Conservation (phyloP, 2,888 invertebrate species). For the Perdita meconis region DNA sequence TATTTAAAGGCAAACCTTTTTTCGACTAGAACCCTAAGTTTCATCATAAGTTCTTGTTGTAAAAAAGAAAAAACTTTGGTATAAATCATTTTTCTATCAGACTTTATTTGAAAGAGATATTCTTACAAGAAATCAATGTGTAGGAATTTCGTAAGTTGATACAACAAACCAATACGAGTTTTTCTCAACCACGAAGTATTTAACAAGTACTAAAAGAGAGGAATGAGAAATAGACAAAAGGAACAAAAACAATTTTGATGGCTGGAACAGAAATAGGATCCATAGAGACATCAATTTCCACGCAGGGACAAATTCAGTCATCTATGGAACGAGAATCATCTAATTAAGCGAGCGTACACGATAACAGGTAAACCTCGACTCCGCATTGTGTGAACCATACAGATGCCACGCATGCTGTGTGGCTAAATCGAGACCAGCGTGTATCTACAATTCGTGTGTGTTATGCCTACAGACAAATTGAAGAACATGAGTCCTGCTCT, state of each 20-base stretch:
- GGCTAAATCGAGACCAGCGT: slow-evolving; percentile 26
- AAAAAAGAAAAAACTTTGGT: no score
- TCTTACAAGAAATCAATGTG: no score
- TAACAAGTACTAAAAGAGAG: not conserved
- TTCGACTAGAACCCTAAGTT: no score
- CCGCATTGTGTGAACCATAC: slow-evolving; percentile 58
- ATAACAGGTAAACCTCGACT: slow-evolving; percentile 60
- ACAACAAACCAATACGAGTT: no score
- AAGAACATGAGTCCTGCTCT: not conserved
- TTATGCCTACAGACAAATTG: not conserved
- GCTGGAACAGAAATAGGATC: no score
- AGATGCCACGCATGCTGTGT: slow-evolving; percentile 39
- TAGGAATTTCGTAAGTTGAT: no score
- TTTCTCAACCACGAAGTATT: no score
- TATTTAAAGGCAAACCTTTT: no score
- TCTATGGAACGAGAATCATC: slow-evolving; percentile 29
- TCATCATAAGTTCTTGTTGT: no score
- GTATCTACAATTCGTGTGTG: not conserved
- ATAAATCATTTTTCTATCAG: no score
- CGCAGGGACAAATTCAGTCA: slow-evolving; percentile 18
- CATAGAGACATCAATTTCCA: slow-evolving; percentile 19
- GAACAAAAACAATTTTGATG: no score
- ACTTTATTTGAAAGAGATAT: no score
- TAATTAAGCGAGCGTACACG: slow-evolving; percentile 51
- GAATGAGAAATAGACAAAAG: not conserved